Base-by-base conservation (phyloP, 1,140 invertebrate genomes). In the Atopsyche davidsoni region DNA sequence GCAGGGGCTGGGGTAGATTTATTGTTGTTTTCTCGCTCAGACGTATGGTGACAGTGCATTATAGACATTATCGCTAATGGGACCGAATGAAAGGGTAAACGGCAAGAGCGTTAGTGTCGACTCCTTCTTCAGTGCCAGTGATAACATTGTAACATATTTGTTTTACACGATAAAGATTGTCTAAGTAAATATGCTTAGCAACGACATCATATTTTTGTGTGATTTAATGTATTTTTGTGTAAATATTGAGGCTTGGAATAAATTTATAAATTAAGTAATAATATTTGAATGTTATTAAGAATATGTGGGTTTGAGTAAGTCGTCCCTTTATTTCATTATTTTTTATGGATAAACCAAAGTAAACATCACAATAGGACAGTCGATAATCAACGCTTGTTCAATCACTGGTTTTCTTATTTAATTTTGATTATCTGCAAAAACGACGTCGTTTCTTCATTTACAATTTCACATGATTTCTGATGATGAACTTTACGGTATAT, bases 21-120 rank as follows among this genome's bases (percentile, higher is more conserved):
- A 54, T 54, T 18, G 52, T 49, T 54, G 46, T 54, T 54, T 54
- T 45, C 46, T 31, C 13, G 31, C 41, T 21, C 25, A 40, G 28
- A 32, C 46, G 32, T 41, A 41, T 49, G 25, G 46, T 41, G 46
- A 49, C 38, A 49, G 46, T 49, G 38, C 46, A 49, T 49, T 49
- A 49, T 49, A 9, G 22, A n/a, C 46, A 13, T 31, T 31, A 49
- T 40, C 41, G 46, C 36, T 49, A 49, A 49, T 49, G 46, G 36
- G 13, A 16, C 18, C 19, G 11, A n/a, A 19, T 46, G 31, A 41
- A 40, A 19, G 24, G 13, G 36, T 18, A 32, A 40, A 49, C 41
- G 24, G 17, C 32, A 44, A 44, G n/a, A n/a, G n/a, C n/a, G n/a
- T n/a, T n/a, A n/a, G n/a, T n/a, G n/a, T n/a, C n/a, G n/a, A n/a